phyloP scores from a whole-genome alignment of 2,113 vertebrate genomes.

The Carlito syrichta region DNA sequence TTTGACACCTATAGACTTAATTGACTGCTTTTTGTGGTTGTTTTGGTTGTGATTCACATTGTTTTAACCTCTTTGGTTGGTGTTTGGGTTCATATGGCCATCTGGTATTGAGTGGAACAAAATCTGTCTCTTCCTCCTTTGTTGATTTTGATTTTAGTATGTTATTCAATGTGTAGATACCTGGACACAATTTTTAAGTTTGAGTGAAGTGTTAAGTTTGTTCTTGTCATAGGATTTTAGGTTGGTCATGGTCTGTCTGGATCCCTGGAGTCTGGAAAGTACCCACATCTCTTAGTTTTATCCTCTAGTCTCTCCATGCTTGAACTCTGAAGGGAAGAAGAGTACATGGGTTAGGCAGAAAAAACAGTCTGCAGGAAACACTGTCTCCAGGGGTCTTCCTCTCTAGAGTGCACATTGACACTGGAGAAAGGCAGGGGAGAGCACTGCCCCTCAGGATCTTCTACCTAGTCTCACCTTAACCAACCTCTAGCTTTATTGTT shows the following conservation, averaged over 20 bases:
- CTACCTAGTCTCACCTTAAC: neutral
- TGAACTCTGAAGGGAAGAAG: neutral
- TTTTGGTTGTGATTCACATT: neutral
- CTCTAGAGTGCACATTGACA: neutral
- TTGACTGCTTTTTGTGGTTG: neutral
- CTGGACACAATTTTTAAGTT: neutral
- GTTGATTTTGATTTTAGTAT: neutral
- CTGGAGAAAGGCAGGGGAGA: neutral
- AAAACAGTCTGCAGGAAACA: neutral
- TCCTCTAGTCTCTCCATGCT: neutral
- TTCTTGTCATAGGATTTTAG: neutral
- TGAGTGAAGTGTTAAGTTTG: neutral
- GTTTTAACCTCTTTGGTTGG: neutral
- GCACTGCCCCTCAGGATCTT: fast-evolving
- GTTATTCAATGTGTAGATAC: neutral
- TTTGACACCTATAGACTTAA: neutral
- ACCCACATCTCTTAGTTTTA: neutral
- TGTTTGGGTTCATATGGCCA: neutral
- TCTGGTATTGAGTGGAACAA: neutral
- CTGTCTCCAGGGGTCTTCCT: neutral
- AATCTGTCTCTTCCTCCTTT: neutral
- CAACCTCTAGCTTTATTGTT: neutral
- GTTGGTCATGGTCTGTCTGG: neutral
- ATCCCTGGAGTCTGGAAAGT: neutral
- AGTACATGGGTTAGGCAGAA: neutral